Percentiles rank a stretch among this genome's conserved stretches.
phyloP scores from a whole-genome alignment of 2,113 vertebrate genomes.

The Aramus guarauna region DNA sequence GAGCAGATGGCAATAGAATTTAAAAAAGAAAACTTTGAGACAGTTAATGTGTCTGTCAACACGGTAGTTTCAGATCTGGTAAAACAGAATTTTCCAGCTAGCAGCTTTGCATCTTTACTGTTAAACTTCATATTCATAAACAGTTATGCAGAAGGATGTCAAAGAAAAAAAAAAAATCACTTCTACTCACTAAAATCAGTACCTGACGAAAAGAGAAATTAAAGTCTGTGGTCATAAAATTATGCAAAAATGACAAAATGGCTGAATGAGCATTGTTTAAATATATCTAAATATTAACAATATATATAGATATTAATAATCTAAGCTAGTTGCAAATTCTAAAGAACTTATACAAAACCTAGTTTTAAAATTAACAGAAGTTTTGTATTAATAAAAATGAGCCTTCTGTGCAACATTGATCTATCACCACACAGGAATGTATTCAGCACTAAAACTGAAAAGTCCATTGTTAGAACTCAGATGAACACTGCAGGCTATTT shows the following conservation, averaged over 20 bases:
- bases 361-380: background rate
- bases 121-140: background rate
- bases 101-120: background rate
- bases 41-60: background rate
- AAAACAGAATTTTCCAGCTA: background rate
- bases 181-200: background rate
- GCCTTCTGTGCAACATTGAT: background rate
- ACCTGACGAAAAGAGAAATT: background rate
- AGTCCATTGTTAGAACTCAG: background rate
- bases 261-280: background rate
- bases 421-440: background rate
- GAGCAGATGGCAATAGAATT: background rate
- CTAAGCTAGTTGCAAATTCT: background rate
- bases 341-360: background rate
- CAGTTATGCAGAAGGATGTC: background rate
- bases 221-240: background rate
- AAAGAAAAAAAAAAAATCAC: background rate
- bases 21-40: background rate
- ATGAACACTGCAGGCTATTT: background rate
- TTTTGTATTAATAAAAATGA: background rate
- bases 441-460: background rate
- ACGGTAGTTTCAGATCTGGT: background rate
- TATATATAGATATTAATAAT: no score
- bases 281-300: background rate
- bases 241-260: background rate